Conservation (phyloP, 2,113 vertebrate genomes). For the Lethenteron reissneri region DNA sequence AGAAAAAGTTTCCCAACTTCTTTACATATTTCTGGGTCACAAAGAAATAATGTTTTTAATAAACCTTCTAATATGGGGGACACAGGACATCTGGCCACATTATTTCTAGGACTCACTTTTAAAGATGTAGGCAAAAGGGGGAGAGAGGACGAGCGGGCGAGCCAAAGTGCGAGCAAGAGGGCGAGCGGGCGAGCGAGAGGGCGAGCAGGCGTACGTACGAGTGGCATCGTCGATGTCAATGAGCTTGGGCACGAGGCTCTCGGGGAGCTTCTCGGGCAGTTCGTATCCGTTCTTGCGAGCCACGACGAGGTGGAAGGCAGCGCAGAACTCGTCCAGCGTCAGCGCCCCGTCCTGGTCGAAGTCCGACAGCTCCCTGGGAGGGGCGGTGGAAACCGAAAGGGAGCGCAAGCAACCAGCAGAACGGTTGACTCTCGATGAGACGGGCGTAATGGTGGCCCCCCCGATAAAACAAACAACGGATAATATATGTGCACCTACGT, state of each 20-base stretch:
- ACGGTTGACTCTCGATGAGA: no score
- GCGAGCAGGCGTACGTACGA: background rate
- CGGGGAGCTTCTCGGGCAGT: conserved; percentile 53
- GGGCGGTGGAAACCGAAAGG: no score
- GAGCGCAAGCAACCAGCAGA: no score
- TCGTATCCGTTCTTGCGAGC: conserved; percentile 75
- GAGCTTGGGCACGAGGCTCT: conserved; percentile 54
- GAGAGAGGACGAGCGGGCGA: background rate
- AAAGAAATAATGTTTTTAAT: no score
- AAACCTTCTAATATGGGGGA: no score
- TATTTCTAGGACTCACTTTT: no score
- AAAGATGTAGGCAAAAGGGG: background rate
- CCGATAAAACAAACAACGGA: no score
- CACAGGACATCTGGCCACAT: no score
- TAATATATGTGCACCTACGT: no score
- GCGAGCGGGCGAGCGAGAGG: background rate
- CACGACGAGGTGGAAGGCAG: conserved; percentile 79
- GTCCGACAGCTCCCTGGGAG: conserved; percentile 63
- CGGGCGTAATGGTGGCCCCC: no score
- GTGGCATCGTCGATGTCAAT: background rate
- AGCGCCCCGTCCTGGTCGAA: conserved; percentile 67
- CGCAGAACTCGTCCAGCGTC: conserved; percentile 62
- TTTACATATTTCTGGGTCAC: no score
- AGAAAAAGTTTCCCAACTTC: no score
- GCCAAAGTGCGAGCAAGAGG: background rate